phyloP scores from a whole-genome alignment of 1,140 invertebrate species.

The Stegodyphus mimosarum region DNA sequence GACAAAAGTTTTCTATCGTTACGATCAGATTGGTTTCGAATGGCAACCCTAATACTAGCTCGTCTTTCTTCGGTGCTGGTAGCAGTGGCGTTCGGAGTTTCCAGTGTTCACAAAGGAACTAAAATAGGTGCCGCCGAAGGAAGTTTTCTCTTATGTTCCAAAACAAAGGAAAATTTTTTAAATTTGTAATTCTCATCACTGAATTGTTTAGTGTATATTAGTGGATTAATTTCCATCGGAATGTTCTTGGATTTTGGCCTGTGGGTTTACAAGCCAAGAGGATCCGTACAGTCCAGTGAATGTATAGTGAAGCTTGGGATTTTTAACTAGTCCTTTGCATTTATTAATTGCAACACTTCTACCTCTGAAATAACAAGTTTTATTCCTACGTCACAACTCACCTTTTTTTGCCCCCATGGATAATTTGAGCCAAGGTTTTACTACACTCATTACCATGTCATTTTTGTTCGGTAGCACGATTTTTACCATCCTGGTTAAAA shows the following conservation, averaged over 20 bases:
- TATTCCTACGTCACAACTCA: too few species aligned
- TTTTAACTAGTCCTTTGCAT: background rate
- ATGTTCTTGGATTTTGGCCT: too few species aligned
- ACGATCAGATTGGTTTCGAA: conserved; percentile 18
- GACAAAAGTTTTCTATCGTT: background rate
- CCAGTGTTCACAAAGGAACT: background rate
- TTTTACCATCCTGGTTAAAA: conserved; percentile 33
- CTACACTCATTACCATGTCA: background rate
- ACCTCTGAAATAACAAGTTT: background rate
- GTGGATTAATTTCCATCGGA: too few species aligned
- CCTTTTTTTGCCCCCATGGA: background rate
- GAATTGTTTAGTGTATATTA: too few species aligned
- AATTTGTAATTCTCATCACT: too few species aligned
- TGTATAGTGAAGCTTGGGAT: too few species aligned
- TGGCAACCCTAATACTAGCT: conserved; percentile 53
- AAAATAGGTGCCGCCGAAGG: background rate
- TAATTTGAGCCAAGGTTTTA: background rate
- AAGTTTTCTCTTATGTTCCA: too few species aligned
- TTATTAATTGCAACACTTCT: background rate
- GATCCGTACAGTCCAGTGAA: too few species aligned
- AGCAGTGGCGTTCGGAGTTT: background rate
- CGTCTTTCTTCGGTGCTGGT: background rate
- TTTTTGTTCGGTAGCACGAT: background rate
- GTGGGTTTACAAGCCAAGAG: too few species aligned
- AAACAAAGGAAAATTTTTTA: too few species aligned